These are phyloP conservation scores for Chondrilla cf. caribensis DNA, from an alignment of 37 sponge, comb jelly and placozoan genomes.

Conservation along the genomic window DNA sequence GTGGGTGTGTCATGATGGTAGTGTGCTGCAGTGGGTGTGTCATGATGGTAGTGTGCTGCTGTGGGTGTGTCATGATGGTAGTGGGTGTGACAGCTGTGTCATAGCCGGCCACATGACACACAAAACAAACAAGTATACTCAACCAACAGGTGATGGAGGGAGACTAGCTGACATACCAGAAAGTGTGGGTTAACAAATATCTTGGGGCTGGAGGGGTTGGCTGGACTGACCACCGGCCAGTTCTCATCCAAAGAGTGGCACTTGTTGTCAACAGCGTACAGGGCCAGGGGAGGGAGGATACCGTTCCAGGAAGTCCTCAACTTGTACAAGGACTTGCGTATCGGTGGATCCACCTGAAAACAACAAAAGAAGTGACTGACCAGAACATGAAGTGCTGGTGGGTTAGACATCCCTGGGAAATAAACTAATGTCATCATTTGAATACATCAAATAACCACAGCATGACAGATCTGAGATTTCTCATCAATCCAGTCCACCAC, in stretches of 20 bases:
- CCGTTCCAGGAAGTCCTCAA: conserved; percentile 76
- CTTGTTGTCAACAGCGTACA: conserved; percentile 72
- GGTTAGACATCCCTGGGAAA: too few relatives aligned
- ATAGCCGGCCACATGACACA: not conserved
- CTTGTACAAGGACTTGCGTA: conserved; percentile 64
- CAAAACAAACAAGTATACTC: not conserved
- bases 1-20: too few relatives aligned
- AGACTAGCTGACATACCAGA: not conserved
- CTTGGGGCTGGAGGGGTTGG: conserved; percentile 33
- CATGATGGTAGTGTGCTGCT: too few relatives aligned
- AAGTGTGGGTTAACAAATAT: conserved; percentile 77
- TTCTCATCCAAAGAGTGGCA: conserved; percentile 74
- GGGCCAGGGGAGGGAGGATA: conserved; percentile 44
- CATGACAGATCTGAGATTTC: too few relatives aligned
- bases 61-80: too few relatives aligned
- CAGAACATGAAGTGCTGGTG: too few relatives aligned
- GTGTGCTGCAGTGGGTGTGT: too few relatives aligned
- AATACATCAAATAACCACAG: too few relatives aligned
- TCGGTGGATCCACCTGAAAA: conserved; percentile 66
- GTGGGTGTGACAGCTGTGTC: too few relatives aligned
- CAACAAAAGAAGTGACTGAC: too few relatives aligned
- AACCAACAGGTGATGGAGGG: not conserved
- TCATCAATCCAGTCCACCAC: too few relatives aligned
- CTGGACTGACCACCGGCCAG: conserved; percentile 84
- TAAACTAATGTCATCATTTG: too few relatives aligned